These are phyloP conservation scores for Nicator chloris DNA, from an alignment of 2,113 vertebrate genomes.

Conservation along the genomic window DNA sequence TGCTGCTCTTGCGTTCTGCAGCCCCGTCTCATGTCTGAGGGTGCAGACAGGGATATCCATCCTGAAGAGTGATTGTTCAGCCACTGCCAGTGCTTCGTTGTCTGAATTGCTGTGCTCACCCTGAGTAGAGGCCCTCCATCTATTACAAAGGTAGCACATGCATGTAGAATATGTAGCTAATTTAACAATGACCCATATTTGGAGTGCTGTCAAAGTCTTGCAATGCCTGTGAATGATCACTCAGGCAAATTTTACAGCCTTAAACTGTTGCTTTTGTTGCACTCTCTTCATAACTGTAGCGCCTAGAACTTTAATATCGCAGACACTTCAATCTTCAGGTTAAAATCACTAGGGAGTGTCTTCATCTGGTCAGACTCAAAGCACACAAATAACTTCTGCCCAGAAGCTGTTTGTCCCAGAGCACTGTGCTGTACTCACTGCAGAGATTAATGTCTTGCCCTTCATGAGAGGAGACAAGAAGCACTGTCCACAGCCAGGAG, in stretches of 20 bases:
- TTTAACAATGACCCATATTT: background rate
- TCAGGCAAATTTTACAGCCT: background rate
- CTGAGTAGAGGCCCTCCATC: background rate
- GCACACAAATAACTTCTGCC: background rate
- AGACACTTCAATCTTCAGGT: background rate
- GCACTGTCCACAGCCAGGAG: rapidly evolving
- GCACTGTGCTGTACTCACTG: background rate
- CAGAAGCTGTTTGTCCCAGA: background rate
- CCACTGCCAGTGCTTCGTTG: background rate
- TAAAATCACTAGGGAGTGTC: background rate
- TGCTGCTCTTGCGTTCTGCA: background rate
- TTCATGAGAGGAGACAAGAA: background rate
- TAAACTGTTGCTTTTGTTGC: background rate
- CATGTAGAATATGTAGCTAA: background rate
- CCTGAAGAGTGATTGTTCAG: conserved; percentile 24
- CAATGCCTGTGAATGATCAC: background rate
- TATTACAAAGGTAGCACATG: background rate
- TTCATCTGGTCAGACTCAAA: background rate
- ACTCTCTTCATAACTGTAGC: background rate
- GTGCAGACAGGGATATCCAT: conserved; percentile 19
- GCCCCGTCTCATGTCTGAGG: background rate
- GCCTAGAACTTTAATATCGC: background rate
- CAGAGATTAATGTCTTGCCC: background rate
- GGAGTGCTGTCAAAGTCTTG: background rate
- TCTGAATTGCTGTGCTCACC: background rate